These are phyloP conservation scores for Luperina testacea DNA, from an alignment of 2,888 invertebrate genomes.

Conservation along the genomic window DNA sequence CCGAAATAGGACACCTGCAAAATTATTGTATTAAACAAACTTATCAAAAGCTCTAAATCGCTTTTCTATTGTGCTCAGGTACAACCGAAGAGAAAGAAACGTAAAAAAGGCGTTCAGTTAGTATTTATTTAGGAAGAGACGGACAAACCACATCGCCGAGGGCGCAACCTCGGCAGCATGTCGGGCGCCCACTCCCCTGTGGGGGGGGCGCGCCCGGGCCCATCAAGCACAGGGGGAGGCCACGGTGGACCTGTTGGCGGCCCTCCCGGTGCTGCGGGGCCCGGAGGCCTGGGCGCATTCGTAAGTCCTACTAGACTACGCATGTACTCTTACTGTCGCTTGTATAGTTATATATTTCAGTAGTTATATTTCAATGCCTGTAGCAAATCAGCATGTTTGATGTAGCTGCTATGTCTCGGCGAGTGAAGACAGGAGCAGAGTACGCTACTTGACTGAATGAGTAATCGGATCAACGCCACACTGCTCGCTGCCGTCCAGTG, in stretches of 20 bases:
- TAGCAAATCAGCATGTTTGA: conserved; percentile 9
- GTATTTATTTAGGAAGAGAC: conserved; percentile 39
- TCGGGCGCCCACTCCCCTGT: conserved; percentile 69
- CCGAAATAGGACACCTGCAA: background rate
- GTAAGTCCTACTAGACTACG: conserved; percentile 45
- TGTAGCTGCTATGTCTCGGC: conserved; percentile 5
- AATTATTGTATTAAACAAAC: background rate
- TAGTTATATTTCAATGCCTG: background rate
- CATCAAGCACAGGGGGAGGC: conserved; percentile 26
- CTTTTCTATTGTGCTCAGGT: conserved; percentile 68
- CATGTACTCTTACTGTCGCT: conserved; percentile 23
- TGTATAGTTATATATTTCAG: background rate
- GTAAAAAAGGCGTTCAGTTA: conserved; percentile 25
- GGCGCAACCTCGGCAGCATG: conserved; percentile 26
- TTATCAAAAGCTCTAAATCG: background rate
- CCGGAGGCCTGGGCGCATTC: background rate
- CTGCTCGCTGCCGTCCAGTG: background rate
- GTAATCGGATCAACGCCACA: background rate
- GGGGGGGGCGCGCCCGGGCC: conserved; percentile 61
- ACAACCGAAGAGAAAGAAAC: conserved; percentile 62
- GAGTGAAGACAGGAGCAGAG: background rate
- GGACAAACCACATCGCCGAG: conserved; percentile 5
- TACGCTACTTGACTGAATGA: conserved; percentile 7
- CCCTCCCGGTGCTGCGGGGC: background rate
- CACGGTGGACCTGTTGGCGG: conserved; percentile 62